Evolutionary conservation across 2,888 invertebrate genomes (phyloP).

Genomic region (Drosophila fungiperda): DNA sequence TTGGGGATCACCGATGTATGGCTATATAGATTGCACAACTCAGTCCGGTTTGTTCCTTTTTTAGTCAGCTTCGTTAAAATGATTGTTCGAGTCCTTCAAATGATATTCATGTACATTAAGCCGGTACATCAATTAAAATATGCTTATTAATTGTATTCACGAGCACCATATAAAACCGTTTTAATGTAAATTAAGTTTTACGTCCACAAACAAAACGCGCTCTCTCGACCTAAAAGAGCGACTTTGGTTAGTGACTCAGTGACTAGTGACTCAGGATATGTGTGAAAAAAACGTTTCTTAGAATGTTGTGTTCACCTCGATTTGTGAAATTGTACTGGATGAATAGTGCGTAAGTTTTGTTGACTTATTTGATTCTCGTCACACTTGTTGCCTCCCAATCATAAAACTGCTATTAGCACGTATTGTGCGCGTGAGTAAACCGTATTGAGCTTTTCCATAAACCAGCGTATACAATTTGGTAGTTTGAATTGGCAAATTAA

Average conservation of each 20-base stretch:
- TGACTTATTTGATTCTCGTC: conserved; percentile 36
- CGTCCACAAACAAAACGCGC: not conserved
- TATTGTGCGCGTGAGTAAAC: conserved; percentile 57
- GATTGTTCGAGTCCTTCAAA: not conserved
- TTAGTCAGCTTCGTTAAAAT: conserved; percentile 3
- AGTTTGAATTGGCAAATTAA: conserved; percentile 24
- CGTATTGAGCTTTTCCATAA: conserved; percentile 45
- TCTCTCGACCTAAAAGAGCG: not conserved
- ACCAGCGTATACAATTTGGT: conserved; percentile 5
- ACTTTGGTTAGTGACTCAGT: no score
- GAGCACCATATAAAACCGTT: not conserved
- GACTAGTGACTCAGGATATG: conserved; percentile 6
- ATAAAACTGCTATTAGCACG: conserved; percentile 70
- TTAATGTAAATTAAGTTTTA: not conserved
- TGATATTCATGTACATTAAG: not conserved
- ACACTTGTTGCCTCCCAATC: conserved; percentile 58
- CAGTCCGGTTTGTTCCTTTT: not conserved
- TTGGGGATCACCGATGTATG: not conserved
- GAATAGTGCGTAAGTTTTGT: conserved; percentile 7
- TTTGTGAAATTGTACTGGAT: conserved; percentile 43
- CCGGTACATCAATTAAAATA: not conserved
- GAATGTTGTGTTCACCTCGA: conserved; percentile 56
- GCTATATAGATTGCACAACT: not conserved
- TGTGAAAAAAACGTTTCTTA: not conserved
- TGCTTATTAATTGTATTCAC: not conserved